These are phyloP conservation scores for Amphipyra berbera DNA, from an alignment of 2,888 invertebrate genomes.

Conservation along the genomic window DNA sequence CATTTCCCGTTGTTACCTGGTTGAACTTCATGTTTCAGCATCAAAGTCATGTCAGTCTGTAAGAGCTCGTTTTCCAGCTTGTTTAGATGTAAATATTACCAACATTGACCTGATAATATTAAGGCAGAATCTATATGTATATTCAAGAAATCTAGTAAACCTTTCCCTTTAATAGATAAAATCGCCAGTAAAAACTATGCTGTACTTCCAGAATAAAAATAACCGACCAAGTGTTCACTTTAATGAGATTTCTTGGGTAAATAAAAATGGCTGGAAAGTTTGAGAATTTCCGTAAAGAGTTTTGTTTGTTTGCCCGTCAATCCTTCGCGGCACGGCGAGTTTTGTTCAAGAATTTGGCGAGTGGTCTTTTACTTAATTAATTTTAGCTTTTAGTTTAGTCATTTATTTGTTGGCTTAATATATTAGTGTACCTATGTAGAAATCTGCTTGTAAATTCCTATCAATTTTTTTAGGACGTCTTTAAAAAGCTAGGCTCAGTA, in stretches of 20 bases:
- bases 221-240: conserved; percentile 49
- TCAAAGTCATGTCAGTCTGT: too few relatives aligned
- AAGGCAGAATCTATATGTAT: neutral
- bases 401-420: conserved; percentile 33
- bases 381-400: conserved; percentile 45
- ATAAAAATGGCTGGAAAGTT: conserved; percentile 69
- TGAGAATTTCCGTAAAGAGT: conserved; percentile 67
- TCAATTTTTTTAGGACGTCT: conserved; percentile 2
- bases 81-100: too few relatives aligned
- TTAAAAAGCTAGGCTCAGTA: neutral
- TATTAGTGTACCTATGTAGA: conserved; percentile 15
- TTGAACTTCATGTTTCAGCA: too few relatives aligned
- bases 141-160: neutral
- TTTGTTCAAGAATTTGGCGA: conserved; percentile 56
- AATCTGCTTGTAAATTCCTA: conserved; percentile 10
- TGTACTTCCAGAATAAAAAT: conserved; percentile 34
- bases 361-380: conserved; percentile 63
- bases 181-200: conserved; percentile 38
- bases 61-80: too few relatives aligned
- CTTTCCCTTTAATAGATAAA: conserved; percentile 7
- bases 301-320: conserved; percentile 71
- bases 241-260: conserved; percentile 70
- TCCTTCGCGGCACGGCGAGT: conserved; percentile 52
- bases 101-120: too few relatives aligned
- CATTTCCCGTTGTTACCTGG: too few relatives aligned